These are phyloP conservation scores for Calephelis perditalis DNA, from an alignment of 2,888 invertebrate genomes.

Conservation along the genomic window DNA sequence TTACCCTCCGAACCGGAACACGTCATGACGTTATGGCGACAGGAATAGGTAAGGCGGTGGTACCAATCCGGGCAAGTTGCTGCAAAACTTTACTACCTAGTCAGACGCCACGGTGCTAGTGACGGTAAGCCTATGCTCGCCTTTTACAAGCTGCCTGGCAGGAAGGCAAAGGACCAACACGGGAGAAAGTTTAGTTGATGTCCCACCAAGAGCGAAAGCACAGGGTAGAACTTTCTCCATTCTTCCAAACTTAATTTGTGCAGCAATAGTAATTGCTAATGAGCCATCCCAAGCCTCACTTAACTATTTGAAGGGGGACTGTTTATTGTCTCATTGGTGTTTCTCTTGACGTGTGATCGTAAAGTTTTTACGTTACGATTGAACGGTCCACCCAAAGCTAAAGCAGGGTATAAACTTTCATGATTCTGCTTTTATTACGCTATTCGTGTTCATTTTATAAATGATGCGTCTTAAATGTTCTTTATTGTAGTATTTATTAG, in stretches of 20 bases:
- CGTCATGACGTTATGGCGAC: too few relatives aligned
- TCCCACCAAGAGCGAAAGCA: too few relatives aligned
- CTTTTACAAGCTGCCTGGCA: too few relatives aligned
- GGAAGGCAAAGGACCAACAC: too few relatives aligned
- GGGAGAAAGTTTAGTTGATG: too few relatives aligned
- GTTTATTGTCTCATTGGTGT: conserved; percentile 74
- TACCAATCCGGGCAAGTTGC: too few relatives aligned
- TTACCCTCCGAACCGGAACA: too few relatives aligned
- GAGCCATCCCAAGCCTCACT: conserved; percentile 63
- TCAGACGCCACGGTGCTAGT: too few relatives aligned
- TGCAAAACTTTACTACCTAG: too few relatives aligned
- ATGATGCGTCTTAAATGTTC: conserved; percentile 57
- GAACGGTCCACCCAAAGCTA: conserved; percentile 73
- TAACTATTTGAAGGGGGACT: conserved; percentile 59
- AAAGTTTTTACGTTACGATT: conserved; percentile 73
- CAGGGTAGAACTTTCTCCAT: too few relatives aligned
- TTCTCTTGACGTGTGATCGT: conserved; percentile 74
- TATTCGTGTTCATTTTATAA: conserved; percentile 74
- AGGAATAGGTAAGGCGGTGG: too few relatives aligned
- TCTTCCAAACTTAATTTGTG: conserved; percentile 1
- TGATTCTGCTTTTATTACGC: conserved; percentile 66
- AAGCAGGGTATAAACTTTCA: conserved; percentile 74
- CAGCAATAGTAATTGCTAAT: conserved; percentile 57
- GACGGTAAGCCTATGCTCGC: too few relatives aligned
- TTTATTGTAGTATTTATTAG: conserved; percentile 27